These are phyloP conservation scores for Drosophila ficusphila DNA, from an alignment of 1,140 invertebrate species.

Conservation along the genomic window DNA sequence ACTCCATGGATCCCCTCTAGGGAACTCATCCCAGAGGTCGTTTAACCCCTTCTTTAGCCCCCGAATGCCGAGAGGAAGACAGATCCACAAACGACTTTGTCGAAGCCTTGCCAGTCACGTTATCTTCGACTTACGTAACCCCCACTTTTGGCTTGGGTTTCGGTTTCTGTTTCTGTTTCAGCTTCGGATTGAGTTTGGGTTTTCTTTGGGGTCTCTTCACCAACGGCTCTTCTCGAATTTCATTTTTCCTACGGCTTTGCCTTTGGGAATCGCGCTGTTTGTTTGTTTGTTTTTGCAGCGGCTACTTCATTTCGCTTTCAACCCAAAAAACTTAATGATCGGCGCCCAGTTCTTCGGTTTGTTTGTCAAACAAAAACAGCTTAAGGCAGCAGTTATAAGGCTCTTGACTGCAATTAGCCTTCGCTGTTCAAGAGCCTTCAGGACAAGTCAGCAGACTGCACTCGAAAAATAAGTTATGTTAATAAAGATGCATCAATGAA, in stretches of 20 bases:
- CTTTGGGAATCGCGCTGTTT: conserved; percentile 50
- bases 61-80: conserved; percentile 5
- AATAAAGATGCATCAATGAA: not conserved
- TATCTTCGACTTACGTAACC: conserved; percentile 54
- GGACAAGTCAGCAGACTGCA: not conserved
- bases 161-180: conserved; percentile 5
- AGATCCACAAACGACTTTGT: conserved; percentile 23
- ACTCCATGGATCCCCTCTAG: conserved; percentile 31
- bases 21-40: conserved; percentile 18
- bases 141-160: conserved; percentile 14
- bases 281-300: conserved; percentile 37
- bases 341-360: conserved; percentile 38
- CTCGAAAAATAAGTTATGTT: not conserved
- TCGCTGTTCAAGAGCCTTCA: conserved; percentile 2
- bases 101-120: conserved; percentile 75
- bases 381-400: conserved; percentile 29
- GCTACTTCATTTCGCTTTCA: conserved; percentile 52
- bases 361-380: conserved; percentile 55
- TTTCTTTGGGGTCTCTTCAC: conserved; percentile 30
- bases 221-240: conserved; percentile 49
- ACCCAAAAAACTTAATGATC: conserved; percentile 30
- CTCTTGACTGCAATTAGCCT: too few relatives aligned
- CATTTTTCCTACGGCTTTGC: conserved; percentile 45
- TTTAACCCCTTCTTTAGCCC: not conserved
- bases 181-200: conserved; percentile 1